Percentiles rank a stretch among this genome's conserved stretches.
phyloP scores from a whole-genome alignment of 2,797 vertebrate genomes.

The Aphelocoma californica region DNA sequence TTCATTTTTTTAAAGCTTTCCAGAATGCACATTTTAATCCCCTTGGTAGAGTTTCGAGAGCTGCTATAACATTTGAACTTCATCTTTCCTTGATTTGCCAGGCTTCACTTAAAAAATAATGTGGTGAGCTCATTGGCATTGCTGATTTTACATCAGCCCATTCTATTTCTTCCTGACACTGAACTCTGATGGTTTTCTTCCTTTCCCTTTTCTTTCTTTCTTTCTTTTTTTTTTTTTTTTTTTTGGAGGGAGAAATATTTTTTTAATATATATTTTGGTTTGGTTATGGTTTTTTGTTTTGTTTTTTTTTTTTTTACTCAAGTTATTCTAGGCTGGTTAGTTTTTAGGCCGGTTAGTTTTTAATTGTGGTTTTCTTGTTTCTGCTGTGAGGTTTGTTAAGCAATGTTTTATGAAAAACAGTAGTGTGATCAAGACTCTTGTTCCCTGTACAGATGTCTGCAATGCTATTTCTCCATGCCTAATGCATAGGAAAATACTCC shows the following conservation, averaged over 20 bases:
- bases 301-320: neutral
- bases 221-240: neutral
- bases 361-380: conserved; percentile 5
- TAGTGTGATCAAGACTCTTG: neutral
- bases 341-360: neutral
- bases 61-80: neutral
- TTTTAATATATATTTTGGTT: neutral
- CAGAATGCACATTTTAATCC: neutral
- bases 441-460: neutral
- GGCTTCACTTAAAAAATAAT: neutral
- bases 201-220: too few relatives aligned
- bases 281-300: too few relatives aligned
- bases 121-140: neutral
- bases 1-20: neutral
- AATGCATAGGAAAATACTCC: neutral
- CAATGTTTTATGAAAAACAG: neutral
- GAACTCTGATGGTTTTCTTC: neutral
- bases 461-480: neutral
- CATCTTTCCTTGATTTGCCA: neutral
- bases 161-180: neutral
- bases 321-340: neutral
- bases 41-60: neutral
- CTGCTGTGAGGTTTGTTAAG: neutral
- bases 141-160: neutral
- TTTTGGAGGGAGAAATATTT: neutral